Conservation (phyloP, 1,140 invertebrate genomes). For the Ceratitis capitata region DNA sequence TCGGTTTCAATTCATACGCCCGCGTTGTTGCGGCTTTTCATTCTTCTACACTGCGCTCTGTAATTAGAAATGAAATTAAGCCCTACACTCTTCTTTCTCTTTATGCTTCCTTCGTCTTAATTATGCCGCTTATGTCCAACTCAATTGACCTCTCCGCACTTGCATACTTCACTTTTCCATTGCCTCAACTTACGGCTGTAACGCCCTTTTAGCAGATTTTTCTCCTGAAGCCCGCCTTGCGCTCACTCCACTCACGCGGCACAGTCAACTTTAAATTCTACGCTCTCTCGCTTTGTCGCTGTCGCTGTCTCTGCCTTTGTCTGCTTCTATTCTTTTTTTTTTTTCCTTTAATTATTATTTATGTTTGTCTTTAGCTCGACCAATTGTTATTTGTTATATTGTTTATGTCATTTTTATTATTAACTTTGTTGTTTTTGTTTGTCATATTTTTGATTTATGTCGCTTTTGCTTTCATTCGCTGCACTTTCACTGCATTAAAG, state of each 20-base stretch:
- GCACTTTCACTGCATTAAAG: background rate
- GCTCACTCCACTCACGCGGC: background rate
- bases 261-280: background rate
- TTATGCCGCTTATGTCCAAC: background rate
- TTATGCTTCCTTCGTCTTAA: background rate
- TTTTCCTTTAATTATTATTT: background rate
- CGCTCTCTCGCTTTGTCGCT: too few relatives aligned
- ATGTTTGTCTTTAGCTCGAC: background rate
- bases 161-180: too few relatives aligned
- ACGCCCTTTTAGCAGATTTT: background rate
- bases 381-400: conserved; percentile 8
- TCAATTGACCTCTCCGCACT: background rate
- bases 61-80: too few relatives aligned
- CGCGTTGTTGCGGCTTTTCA: background rate
- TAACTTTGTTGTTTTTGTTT: background rate
- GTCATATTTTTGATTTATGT: background rate
- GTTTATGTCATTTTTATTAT: conserved; percentile 2
- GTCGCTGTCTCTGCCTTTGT: too few relatives aligned
- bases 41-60: background rate
- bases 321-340: background rate
- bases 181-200: background rate
- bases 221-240: background rate
- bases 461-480: background rate
- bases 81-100: background rate
- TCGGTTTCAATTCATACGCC: background rate